A percentile compares a stretch with the other conserved stretches of the same genome.
Evolutionary conservation across 2,888 invertebrate species (phyloP).

Genomic region (Stenoptilia bipunctidactyla): DNA sequence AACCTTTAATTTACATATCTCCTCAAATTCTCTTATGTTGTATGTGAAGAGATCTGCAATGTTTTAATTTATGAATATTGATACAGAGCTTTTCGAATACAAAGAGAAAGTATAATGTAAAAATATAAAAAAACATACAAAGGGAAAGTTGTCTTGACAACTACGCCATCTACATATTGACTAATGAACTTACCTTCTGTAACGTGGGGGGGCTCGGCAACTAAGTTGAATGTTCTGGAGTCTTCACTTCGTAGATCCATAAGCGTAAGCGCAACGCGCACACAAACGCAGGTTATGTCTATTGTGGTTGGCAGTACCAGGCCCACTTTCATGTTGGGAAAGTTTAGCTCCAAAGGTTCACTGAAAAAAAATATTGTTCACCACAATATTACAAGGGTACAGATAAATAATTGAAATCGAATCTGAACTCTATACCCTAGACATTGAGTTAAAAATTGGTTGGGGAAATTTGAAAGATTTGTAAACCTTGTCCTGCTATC

Average conservation of each 20-base stretch:
- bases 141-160: too few relatives aligned
- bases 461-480: too few relatives aligned
- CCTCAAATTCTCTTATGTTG: slow-evolving; percentile 49
- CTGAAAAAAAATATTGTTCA: slow-evolving; percentile 37
- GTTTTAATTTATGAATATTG: too few relatives aligned
- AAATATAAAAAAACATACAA: too few relatives aligned
- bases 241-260: slow-evolving; percentile 73
- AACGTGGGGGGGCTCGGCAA: slow-evolving; percentile 28
- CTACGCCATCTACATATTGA: too few relatives aligned
- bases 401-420: too few relatives aligned
- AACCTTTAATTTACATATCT: slow-evolving; percentile 40
- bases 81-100: too few relatives aligned
- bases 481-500: too few relatives aligned
- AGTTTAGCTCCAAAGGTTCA: slow-evolving; percentile 62
- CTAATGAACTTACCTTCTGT: slow-evolving; percentile 30
- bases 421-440: too few relatives aligned
- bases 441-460: too few relatives aligned
- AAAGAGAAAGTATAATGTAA: too few relatives aligned
- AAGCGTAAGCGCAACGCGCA: slow-evolving; percentile 66
- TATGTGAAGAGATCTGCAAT: slow-evolving; percentile 57
- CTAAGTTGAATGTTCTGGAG: slow-evolving; percentile 30
- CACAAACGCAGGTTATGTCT: slow-evolving; percentile 62
- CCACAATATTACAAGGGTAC: too few relatives aligned
- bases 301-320: slow-evolving; percentile 69
- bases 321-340: slow-evolving; percentile 62